These are phyloP conservation scores for Chydorus sphaericus DNA, from an alignment of 2,888 invertebrate species.

Conservation along the genomic window DNA sequence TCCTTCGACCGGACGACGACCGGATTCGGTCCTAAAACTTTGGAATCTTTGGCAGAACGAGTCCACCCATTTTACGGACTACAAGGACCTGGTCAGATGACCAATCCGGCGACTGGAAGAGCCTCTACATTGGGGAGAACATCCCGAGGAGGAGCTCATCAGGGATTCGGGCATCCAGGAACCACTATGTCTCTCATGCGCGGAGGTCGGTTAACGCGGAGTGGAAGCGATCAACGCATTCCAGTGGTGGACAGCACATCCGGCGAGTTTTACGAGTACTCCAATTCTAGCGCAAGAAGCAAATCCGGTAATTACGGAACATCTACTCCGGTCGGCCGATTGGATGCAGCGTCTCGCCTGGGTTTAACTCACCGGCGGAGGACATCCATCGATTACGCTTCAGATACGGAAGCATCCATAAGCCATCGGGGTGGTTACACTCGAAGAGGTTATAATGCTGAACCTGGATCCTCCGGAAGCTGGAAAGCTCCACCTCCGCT, in stretches of 20 bases:
- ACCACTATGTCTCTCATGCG: slow-evolving; percentile 23
- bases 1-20: slow-evolving; percentile 74
- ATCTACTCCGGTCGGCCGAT: slow-evolving; percentile 16
- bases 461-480: slow-evolving; percentile 8
- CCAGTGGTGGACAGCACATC: slow-evolving; percentile 18
- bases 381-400: slow-evolving; percentile 76
- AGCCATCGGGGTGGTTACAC: slow-evolving; percentile 24
- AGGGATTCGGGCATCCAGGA: slow-evolving; percentile 19
- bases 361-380: slow-evolving; percentile 35
- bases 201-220: slow-evolving; percentile 46
- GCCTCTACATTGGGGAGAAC: slow-evolving; percentile 15
- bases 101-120: slow-evolving; percentile 11
- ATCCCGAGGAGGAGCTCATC: slow-evolving; percentile 17
- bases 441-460: slow-evolving; percentile 10
- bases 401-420: slow-evolving; percentile 80
- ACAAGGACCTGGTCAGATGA: slow-evolving; percentile 26
- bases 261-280: slow-evolving; percentile 16
- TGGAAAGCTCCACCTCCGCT: slow-evolving; percentile 7
- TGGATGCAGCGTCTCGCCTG: slow-evolving; percentile 14
- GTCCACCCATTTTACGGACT: slow-evolving; percentile 71
- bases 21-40: slow-evolving; percentile 48
- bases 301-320: slow-evolving; percentile 23
- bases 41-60: slow-evolving; percentile 82
- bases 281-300: slow-evolving; percentile 9
- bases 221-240: slow-evolving; percentile 75